These are phyloP conservation scores for Lymantria monacha DNA, from an alignment of 2,888 invertebrate genomes.

Conservation along the genomic window DNA sequence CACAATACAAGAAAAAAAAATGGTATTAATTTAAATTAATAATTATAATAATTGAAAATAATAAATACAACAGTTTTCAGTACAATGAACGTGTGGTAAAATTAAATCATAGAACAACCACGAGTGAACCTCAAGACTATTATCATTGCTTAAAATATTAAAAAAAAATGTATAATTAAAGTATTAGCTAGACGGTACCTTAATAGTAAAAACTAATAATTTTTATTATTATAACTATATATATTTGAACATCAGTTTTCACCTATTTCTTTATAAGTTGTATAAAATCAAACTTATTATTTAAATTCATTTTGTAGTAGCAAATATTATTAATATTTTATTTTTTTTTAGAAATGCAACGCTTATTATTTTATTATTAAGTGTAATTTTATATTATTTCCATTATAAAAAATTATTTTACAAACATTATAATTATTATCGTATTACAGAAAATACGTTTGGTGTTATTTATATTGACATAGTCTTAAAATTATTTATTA, in stretches of 20 bases:
- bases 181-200: constrained; percentile 26
- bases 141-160: constrained; percentile 22
- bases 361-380: constrained; percentile 7
- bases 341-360: constrained; percentile 28
- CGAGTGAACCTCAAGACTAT: constrained; percentile 62
- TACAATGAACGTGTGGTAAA: constrained; percentile 26
- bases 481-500: constrained; percentile 20
- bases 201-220: constrained; percentile 29
- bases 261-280: constrained; percentile 27
- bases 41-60: constrained; percentile 10
- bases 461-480: constrained; percentile 24
- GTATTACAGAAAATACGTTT: constrained; percentile 31
- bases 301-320: constrained; percentile 18
- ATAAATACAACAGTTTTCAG: constrained; percentile 24
- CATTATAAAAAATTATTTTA: constrained; percentile 2
- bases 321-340: constrained; percentile 20
- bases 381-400: constrained; percentile 7
- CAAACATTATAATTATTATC: constrained; percentile 17
- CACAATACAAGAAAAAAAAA: constrained; percentile 27
- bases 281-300: constrained; percentile 26
- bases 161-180: constrained; percentile 29
- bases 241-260: constrained; percentile 30
- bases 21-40: constrained; percentile 19
- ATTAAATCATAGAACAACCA: constrained; percentile 58
- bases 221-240: constrained; percentile 28